phyloP scores from a whole-genome alignment of 2,888 invertebrate species.

The Clanis bilineata region DNA sequence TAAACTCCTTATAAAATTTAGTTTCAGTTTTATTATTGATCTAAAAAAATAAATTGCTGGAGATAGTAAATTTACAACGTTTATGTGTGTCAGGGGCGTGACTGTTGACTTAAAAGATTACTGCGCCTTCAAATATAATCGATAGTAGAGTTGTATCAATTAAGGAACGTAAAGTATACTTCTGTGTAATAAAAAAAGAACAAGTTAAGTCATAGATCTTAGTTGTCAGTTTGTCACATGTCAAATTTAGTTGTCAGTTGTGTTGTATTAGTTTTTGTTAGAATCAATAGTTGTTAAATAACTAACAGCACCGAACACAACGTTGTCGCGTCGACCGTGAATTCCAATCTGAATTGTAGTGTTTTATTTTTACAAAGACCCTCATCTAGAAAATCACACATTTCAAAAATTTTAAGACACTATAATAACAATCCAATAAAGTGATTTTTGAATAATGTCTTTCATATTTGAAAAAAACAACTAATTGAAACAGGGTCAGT shows the following conservation, averaged over 20 bases:
- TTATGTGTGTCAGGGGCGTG: constrained; percentile 38
- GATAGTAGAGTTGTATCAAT: constrained; percentile 1
- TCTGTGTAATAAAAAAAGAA: neutral
- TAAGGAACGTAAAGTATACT: neutral
- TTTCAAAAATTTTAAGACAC: too few species aligned
- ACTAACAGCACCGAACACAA: too few species aligned
- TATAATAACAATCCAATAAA: too few species aligned
- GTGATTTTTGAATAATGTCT: too few species aligned
- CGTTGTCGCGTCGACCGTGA: too few species aligned
- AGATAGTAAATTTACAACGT: constrained; percentile 32
- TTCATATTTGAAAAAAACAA: too few species aligned
- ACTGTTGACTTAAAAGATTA: constrained; percentile 23
- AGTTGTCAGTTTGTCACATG: neutral
- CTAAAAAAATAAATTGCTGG: constrained; percentile 27
- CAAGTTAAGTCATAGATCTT: neutral
- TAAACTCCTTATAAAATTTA: constrained; percentile 34
- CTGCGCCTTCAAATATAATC: constrained; percentile 15
- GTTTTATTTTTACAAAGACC: too few species aligned
- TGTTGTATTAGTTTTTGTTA: neutral
- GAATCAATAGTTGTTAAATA: too few species aligned
- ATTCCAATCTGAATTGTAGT: too few species aligned
- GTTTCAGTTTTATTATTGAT: constrained; percentile 26
- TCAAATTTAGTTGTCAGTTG: neutral
- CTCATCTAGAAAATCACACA: too few species aligned
- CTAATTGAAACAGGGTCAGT: too few species aligned